These are phyloP conservation scores for Ichneumoninae sp. DNA, from an alignment of 2,888 invertebrate genomes.

Conservation along the genomic window DNA sequence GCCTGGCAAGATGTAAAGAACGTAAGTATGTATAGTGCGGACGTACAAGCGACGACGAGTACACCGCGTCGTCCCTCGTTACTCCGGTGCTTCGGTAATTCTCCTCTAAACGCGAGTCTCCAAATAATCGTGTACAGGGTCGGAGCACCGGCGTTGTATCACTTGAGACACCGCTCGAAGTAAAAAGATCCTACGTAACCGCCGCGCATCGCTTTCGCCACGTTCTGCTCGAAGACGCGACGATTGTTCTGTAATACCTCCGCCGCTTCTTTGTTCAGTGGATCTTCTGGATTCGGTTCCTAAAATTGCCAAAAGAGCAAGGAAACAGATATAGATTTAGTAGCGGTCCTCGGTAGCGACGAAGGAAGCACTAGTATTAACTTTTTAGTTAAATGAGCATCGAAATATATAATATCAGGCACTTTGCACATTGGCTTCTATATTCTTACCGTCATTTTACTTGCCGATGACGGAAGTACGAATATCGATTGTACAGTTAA, in stretches of 20 bases:
- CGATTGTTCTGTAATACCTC: constrained; percentile 98
- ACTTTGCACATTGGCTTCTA: background rate
- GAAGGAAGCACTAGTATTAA: background rate
- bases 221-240: constrained; percentile 97
- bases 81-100: constrained; percentile 72
- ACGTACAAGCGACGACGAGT: constrained; percentile 74
- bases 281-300: constrained; percentile 99
- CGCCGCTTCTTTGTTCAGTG: constrained; percentile 98
- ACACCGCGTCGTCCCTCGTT: constrained; percentile 69
- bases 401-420: background rate
- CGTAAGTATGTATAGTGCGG: constrained; percentile 79
- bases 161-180: constrained; percentile 98
- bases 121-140: constrained; percentile 76
- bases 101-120: constrained; percentile 74
- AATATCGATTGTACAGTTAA: background rate
- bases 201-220: constrained; percentile 97
- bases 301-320: constrained; percentile 79
- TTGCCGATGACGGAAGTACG: background rate
- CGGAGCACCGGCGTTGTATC: constrained; percentile 85
- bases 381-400: background rate
- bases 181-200: constrained; percentile 97
- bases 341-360: background rate
- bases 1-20: constrained; percentile 80
- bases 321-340: background rate
- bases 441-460: background rate